phyloP scores from a whole-genome alignment of 2,797 vertebrate genomes.

The Alfaro cultratus region DNA sequence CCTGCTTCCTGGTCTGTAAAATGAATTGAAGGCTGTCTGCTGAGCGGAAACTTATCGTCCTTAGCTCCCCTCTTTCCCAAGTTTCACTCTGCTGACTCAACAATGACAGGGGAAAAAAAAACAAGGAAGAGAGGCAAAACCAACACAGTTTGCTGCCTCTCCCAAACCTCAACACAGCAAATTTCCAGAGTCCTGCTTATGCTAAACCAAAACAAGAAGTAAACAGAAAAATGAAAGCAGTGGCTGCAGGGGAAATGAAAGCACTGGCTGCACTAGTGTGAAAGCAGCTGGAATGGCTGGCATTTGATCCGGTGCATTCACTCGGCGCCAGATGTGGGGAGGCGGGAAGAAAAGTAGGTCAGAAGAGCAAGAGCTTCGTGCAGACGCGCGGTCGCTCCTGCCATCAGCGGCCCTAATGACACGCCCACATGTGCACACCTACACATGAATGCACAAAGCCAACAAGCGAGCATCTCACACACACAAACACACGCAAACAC shows the following conservation, averaged over 20 bases:
- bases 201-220: conserved; percentile 33
- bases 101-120: conserved; percentile 23
- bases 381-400: conserved; percentile 52
- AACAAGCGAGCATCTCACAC: conserved; percentile 24
- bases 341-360: conserved; percentile 80
- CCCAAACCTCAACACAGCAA: conserved; percentile 33
- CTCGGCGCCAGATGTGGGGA: conserved; percentile 74
- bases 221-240: conserved; percentile 39
- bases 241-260: conserved; percentile 38
- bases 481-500: conserved; percentile 23
- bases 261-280: conserved; percentile 48
- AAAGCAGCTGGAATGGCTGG: conserved; percentile 70
- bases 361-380: conserved; percentile 66
- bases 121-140: conserved; percentile 29
- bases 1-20: conserved; percentile 53
- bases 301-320: conserved; percentile 69
- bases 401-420: conserved; percentile 50
- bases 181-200: conserved; percentile 31
- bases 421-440: conserved; percentile 46
- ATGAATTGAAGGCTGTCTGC: conserved; percentile 42
- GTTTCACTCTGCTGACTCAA: conserved; percentile 66
- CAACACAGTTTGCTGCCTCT: conserved; percentile 23
- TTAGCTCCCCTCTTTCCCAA: conserved; percentile 44
- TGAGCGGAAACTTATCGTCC: conserved; percentile 40
- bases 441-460: conserved; percentile 39